Conservation (phyloP, 2,797 vertebrate species). For the Acanthornis magna region DNA sequence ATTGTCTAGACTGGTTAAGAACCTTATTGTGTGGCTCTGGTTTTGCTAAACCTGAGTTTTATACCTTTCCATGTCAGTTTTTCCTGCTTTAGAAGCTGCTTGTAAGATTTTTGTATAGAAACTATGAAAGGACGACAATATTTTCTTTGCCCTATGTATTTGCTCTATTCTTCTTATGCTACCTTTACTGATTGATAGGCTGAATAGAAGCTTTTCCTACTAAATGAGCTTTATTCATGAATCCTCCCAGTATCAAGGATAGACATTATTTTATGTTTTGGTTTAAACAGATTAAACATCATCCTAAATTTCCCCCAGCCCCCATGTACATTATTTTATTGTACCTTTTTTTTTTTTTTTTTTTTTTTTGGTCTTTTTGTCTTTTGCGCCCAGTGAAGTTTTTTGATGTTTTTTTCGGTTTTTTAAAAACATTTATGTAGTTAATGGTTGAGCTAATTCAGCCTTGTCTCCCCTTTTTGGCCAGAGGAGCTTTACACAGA, state of each 20-base stretch:
- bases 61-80: not conserved
- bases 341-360: not conserved
- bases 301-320: not conserved
- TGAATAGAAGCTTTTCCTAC: not conserved
- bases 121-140: not conserved
- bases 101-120: not conserved
- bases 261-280: not conserved
- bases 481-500: slow-evolving; percentile 7
- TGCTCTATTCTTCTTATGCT: not conserved
- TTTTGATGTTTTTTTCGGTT: too few relatives aligned
- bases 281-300: not conserved
- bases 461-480: not conserved
- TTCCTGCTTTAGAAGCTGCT: not conserved
- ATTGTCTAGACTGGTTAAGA: not conserved
- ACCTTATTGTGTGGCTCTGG: not conserved
- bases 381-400: not conserved
- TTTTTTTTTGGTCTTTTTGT: not conserved
- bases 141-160: not conserved
- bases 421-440: not conserved
- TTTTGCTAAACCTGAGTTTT: not conserved
- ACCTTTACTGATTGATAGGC: not conserved
- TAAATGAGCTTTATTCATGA: not conserved
- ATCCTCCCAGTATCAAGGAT: not conserved
- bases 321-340: not conserved
- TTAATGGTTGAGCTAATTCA: not conserved